Percentiles rank a stretch among this genome's conserved stretches.
Conservation (phyloP, 2,888 invertebrate species). For the Ophraella communa region DNA sequence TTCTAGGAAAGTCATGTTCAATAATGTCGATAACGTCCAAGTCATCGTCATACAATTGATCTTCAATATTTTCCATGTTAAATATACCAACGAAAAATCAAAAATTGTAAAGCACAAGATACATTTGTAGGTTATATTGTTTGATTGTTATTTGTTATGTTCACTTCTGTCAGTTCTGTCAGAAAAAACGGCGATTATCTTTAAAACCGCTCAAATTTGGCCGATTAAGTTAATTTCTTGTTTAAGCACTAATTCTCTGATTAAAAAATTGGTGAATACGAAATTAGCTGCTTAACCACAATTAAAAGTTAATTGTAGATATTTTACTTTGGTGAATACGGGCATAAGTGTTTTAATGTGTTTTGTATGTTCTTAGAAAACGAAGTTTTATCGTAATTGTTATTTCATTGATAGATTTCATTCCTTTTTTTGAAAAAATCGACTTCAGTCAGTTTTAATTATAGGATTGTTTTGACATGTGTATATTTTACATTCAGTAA, state of each 20-base stretch:
- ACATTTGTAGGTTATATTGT: not conserved
- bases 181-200: not conserved
- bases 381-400: no score
- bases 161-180: not conserved
- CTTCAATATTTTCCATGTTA: not conserved
- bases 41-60: not conserved
- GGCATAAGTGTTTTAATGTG: no score
- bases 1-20: not conserved
- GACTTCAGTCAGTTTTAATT: no score
- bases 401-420: no score
- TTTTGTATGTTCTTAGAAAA: no score
- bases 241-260: not conserved
- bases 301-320: not conserved
- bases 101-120: not conserved
- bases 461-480: no score
- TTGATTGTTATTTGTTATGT: not conserved
- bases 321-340: not conserved
- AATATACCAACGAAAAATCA: not conserved
- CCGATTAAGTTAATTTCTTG: not conserved
- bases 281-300: not conserved
- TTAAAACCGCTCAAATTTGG: not conserved
- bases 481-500: no score
- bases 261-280: not conserved
- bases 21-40: not conserved
- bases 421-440: no score